phyloP scores from a whole-genome alignment of 2,888 invertebrate species.

The Eledone cirrhosa region DNA sequence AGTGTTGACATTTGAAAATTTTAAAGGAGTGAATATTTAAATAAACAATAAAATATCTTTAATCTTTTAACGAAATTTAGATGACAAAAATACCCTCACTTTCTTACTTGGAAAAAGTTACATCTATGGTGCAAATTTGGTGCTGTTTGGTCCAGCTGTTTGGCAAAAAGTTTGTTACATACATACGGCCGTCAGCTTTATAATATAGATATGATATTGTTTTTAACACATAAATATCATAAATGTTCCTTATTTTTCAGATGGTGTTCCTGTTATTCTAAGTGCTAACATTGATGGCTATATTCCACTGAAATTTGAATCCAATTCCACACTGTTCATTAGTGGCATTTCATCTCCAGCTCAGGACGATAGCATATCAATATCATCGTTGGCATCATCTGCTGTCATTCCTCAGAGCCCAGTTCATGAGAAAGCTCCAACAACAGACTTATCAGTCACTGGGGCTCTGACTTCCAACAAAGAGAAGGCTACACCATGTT shows the following conservation, averaged over 20 bases:
- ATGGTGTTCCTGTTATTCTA: slow-evolving; percentile 55
- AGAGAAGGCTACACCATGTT: too few species aligned
- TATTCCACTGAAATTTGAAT: slow-evolving; percentile 58
- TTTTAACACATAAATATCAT: neutral
- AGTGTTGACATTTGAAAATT: too few species aligned
- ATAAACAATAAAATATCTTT: too few species aligned
- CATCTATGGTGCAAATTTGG: too few species aligned
- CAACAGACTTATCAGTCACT: slow-evolving; percentile 2
- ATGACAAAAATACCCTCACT: too few species aligned
- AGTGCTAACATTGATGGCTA: slow-evolving; percentile 63
- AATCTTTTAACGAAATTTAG: too few species aligned
- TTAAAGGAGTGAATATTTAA: too few species aligned
- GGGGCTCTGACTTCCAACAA: neutral
- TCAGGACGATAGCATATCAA: neutral
- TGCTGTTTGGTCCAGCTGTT: too few species aligned
- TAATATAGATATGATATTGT: too few species aligned
- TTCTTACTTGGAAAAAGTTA: too few species aligned
- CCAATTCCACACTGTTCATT: slow-evolving; percentile 49
- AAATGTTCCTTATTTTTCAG: slow-evolving; percentile 39
- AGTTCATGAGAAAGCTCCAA: neutral
- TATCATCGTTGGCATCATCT: slow-evolving; percentile 19
- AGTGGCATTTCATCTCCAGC: slow-evolving; percentile 39
- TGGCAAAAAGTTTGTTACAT: too few species aligned
- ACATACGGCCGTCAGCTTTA: too few species aligned
- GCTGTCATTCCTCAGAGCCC: neutral